A percentile compares a stretch with the other conserved stretches of the same genome.
phyloP scores from a whole-genome alignment of 2,888 invertebrate genomes.

The Amiota mariae region DNA sequence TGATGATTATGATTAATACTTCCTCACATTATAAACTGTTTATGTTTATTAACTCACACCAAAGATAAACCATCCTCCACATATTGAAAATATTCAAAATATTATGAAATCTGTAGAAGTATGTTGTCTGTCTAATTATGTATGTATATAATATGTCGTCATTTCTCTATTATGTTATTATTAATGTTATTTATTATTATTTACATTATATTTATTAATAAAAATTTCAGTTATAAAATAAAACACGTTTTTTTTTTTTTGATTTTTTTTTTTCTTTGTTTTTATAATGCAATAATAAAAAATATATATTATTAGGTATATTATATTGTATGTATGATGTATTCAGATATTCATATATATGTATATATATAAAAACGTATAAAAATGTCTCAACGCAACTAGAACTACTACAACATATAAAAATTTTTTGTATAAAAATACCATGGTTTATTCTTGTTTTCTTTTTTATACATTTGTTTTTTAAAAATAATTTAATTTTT shows the following conservation, averaged over 20 bases:
- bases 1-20: no score
- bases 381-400: slow-evolving; percentile 65
- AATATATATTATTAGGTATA: slow-evolving; percentile 44
- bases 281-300: slow-evolving; percentile 52
- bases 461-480: not conserved
- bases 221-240: slow-evolving; percentile 35
- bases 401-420: slow-evolving; percentile 67
- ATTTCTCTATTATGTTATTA: not conserved
- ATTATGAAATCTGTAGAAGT: not conserved
- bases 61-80: no score
- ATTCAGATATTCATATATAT: slow-evolving; percentile 36
- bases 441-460: slow-evolving; percentile 4
- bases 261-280: slow-evolving; percentile 25
- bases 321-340: slow-evolving; percentile 27
- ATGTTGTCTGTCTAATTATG: slow-evolving; percentile 7
- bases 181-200: not conserved
- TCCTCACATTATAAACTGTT: no score
- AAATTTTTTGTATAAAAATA: slow-evolving; percentile 50
- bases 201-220: slow-evolving; percentile 20
- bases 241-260: slow-evolving; percentile 32
- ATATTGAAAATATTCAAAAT: no score
- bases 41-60: no score
- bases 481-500: slow-evolving; percentile 40
- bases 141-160: slow-evolving; percentile 14
- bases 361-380: slow-evolving; percentile 54